Conservation (phyloP, 1,140 invertebrate species). For the Cylas formicarius region DNA sequence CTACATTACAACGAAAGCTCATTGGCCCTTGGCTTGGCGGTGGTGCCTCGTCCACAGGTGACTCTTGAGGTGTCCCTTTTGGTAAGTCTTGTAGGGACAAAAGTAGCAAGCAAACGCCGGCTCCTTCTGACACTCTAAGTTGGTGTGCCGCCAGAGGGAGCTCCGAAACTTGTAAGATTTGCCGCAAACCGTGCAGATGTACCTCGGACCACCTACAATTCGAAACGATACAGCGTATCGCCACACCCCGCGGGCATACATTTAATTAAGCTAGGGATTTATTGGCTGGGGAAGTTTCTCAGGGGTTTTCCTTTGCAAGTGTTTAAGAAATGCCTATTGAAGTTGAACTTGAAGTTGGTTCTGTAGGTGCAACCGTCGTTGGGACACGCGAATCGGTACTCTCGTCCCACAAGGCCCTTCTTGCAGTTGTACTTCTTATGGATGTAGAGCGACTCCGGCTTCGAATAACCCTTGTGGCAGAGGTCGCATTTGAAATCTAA, state of each 20-base stretch:
- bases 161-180: conserved; percentile 24
- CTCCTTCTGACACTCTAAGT: conserved; percentile 61
- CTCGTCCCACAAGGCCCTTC: not conserved
- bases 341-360: conserved; percentile 10
- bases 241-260: too few species aligned
- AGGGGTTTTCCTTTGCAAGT: too few species aligned
- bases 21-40: too few species aligned
- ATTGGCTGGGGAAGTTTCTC: too few species aligned
- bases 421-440: conserved; percentile 8
- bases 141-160: conserved; percentile 52
- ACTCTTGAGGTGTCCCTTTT: conserved; percentile 17
- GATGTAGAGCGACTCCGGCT: conserved; percentile 1
- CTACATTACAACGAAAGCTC: too few species aligned
- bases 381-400: conserved; percentile 1
- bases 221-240: too few species aligned
- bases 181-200: conserved; percentile 10
- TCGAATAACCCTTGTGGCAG: conserved; percentile 1
- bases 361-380: not conserved
- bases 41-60: conserved; percentile 18
- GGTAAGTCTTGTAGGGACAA: conserved; percentile 37
- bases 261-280: too few species aligned
- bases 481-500: conserved; percentile 3
- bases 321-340: conserved; percentile 10
- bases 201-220: not conserved
- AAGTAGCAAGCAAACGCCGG: conserved; percentile 57